A percentile compares a stretch with the other conserved stretches of the same genome.
phyloP scores from a whole-genome alignment of 2,797 vertebrate species.

The Diceros bicornis region DNA sequence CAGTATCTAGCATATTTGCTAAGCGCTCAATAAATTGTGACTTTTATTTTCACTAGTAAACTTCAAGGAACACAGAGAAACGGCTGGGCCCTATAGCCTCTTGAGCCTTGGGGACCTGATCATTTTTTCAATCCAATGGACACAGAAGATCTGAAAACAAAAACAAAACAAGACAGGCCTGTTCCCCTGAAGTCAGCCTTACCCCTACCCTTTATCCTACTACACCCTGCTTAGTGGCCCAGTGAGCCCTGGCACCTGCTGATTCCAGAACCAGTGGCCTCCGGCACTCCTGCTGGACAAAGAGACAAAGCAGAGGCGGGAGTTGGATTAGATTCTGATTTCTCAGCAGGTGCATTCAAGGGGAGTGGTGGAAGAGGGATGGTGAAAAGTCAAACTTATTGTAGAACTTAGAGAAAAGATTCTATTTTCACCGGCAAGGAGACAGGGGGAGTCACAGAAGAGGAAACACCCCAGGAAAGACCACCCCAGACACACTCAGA shows the following conservation, averaged over 20 bases:
- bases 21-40: neutral
- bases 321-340: neutral
- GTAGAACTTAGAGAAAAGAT: neutral
- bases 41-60: slow-evolving; percentile 10
- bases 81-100: neutral
- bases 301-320: neutral
- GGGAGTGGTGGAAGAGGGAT: neutral
- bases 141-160: neutral
- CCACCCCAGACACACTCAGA: neutral
- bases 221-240: neutral
- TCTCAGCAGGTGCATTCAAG: slow-evolving; percentile 13
- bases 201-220: neutral
- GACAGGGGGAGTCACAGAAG: neutral
- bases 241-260: neutral
- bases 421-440: slow-evolving; percentile 13
- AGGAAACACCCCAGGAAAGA: neutral
- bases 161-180: neutral
- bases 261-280: neutral
- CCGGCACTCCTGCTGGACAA: neutral
- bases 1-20: neutral
- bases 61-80: neutral
- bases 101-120: neutral
- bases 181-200: neutral
- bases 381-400: slow-evolving; percentile 15
- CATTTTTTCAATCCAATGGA: neutral